Evolutionary conservation across 2,797 vertebrate species (phyloP), one percentile per base, ranked within the genome.

Genomic region (Spinus pinus): DNA sequence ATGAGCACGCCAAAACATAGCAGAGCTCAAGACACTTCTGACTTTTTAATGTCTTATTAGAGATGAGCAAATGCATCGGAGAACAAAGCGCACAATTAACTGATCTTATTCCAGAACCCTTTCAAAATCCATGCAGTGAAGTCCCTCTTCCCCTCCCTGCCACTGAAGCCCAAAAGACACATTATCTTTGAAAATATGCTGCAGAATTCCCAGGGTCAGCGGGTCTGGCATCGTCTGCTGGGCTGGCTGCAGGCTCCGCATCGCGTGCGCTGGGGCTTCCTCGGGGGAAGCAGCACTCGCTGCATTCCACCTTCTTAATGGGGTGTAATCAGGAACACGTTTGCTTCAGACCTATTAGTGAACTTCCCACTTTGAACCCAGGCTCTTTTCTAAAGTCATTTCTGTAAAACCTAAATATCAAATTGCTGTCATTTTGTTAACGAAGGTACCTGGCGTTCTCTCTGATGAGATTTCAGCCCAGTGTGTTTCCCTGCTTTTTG

Each of bases 261-360:
- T 92, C 93, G 89, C 90, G 39, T 94, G 93, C 33, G 9, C 47
- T 91, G 94, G 86, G 82, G 88, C 92, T 96, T 97, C 96, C 96
- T 97, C n/a, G 3, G 90, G 96, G 96, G 95, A 93, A 94, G 90
- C 92, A 83, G 69, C 35, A 0, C 88, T 95, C 42, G 3, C 87
- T 79, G 64, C 97, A 97, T 98, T 98, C 97, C 97, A 88, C 96
- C 93, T 97, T 96, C 96, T 97, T 97, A 98, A 98, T 98, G 97
- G 97, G 96, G 94, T 97, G 95, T 98, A 97, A 98, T 97, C 96
- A 96, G 97, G 96, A 98, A 97, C 97, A 98, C 71, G 92, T 97
- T 98, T 92, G 92, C 97, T 95, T 97, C 94, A 88, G 96, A 95
- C 94, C 89, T 97, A 95, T 96, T 97, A 96, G 96, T 74, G 93